Evolutionary conservation across 2,888 invertebrate species (phyloP).

Genomic region (Bombylius major): DNA sequence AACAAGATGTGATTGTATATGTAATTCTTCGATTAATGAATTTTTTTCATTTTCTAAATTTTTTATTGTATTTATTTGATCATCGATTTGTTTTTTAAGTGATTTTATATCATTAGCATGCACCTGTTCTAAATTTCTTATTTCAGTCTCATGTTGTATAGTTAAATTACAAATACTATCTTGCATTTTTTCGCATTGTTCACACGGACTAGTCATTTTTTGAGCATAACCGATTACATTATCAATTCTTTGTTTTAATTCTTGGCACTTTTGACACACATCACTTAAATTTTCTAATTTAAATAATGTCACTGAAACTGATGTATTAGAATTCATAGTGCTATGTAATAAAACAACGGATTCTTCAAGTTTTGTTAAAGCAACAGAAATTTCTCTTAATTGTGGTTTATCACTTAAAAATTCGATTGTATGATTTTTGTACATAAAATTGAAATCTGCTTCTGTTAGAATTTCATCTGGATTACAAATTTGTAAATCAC

Average conservation of each 20-base stretch:
- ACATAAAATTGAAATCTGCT: constrained; percentile 31
- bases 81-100: constrained; percentile 24
- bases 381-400: constrained; percentile 24
- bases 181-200: constrained; percentile 38
- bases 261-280: constrained; percentile 45
- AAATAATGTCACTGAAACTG: constrained; percentile 19
- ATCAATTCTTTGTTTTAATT: constrained; percentile 42
- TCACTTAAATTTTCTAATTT: constrained; percentile 38
- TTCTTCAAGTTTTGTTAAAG: constrained; percentile 26
- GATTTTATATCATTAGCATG: constrained; percentile 27
- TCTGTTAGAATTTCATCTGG: constrained; percentile 28
- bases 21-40: constrained; percentile 24
- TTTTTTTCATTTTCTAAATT: constrained; percentile 21
- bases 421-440: constrained; percentile 26
- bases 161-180: constrained; percentile 35
- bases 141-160: constrained; percentile 32
- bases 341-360: constrained; percentile 24
- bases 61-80: constrained; percentile 21
- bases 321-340: constrained; percentile 18
- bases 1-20: constrained; percentile 27
- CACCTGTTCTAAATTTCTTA: constrained; percentile 32
- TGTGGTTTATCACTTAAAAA: constrained; percentile 26
- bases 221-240: constrained; percentile 33
- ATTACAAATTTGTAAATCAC: constrained; percentile 26
- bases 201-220: constrained; percentile 32